Evolutionary conservation across 2,797 vertebrate genomes (phyloP).

Genomic region (Vultur gryphus): DNA sequence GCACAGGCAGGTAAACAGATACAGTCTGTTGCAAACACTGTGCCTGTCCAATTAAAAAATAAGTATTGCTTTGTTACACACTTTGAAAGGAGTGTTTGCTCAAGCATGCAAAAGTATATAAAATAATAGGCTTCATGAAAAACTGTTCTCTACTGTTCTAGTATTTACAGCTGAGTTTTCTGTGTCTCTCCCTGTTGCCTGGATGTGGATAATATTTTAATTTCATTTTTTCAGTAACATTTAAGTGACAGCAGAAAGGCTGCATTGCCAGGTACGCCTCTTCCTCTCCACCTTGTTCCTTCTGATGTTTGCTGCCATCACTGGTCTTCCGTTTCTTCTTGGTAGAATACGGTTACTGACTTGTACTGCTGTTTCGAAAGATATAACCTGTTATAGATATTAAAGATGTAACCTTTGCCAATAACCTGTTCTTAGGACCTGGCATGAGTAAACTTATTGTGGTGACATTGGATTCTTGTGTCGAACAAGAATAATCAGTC

Average conservation of each 20-base stretch:
- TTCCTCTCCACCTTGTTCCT: neutral
- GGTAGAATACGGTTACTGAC: neutral
- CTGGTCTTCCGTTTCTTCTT: neutral
- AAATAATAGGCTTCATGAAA: neutral
- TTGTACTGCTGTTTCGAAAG: neutral
- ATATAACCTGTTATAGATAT: neutral
- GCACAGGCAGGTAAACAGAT: neutral
- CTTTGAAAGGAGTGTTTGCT: neutral
- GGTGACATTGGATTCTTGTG: neutral
- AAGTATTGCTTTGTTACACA: neutral
- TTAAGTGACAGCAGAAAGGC: neutral
- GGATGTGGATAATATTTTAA: neutral
- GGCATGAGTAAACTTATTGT: neutral
- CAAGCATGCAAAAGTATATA: neutral
- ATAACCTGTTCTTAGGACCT: neutral
- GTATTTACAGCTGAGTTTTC: neutral
- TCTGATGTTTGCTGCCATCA: neutral
- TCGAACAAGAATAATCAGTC: neutral
- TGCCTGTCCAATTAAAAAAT: neutral
- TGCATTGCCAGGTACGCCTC: neutral
- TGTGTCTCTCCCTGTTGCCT: neutral
- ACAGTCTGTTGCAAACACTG: neutral
- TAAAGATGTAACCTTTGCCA: neutral
- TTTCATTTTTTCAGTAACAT: neutral
- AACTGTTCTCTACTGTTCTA: neutral